Evolutionary conservation across 2,888 invertebrate genomes (phyloP).

Genomic region (Nemotelus nigrinus): DNA sequence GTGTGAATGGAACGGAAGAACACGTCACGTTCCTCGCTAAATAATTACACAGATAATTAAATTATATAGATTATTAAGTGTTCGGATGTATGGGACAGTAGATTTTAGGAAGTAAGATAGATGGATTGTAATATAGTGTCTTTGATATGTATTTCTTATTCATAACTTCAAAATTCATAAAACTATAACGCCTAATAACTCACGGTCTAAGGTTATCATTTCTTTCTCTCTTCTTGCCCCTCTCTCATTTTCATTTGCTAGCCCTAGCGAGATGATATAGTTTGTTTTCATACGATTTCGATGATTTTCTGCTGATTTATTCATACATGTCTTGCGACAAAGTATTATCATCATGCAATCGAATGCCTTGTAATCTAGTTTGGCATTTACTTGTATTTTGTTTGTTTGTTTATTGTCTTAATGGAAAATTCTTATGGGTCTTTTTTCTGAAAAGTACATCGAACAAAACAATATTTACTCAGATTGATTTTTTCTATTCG

Average conservation of each 20-base stretch:
- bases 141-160: too few species aligned
- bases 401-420: constrained; percentile 8
- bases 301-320: background rate
- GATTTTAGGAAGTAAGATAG: background rate
- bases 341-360: background rate
- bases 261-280: background rate
- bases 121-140: too few species aligned
- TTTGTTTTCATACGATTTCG: background rate
- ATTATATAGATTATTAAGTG: constrained; percentile 4
- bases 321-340: background rate
- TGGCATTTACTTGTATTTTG: background rate
- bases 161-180: background rate
- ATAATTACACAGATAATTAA: constrained; percentile 23
- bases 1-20: background rate
- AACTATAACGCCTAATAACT: constrained; percentile 40
- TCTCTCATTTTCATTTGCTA: background rate
- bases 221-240: constrained; percentile 17
- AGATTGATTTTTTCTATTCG: constrained; percentile 34
- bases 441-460: constrained; percentile 67
- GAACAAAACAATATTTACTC: constrained; percentile 53
- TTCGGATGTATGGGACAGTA: background rate
- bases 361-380: background rate
- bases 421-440: too few species aligned
- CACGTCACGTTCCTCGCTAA: constrained; percentile 1
- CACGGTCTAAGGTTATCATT: constrained; percentile 5